A percentile compares a stretch with the other conserved stretches of the same genome.
These are phyloP conservation scores for Daboia siamensis DNA, from an alignment of 2,113 vertebrate species.

Conservation along the genomic window DNA sequence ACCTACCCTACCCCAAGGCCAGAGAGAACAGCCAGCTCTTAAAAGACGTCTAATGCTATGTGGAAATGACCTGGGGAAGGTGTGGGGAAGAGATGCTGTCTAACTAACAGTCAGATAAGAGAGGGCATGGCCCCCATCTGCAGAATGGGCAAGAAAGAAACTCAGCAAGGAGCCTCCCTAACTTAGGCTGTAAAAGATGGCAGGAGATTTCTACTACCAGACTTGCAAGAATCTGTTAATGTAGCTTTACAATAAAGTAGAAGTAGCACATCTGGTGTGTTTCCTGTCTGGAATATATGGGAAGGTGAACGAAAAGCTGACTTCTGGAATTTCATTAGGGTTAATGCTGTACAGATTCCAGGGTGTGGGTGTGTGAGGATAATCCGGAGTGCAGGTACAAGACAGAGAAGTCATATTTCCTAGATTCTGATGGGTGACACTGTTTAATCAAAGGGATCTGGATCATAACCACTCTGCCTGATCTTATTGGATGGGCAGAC, in stretches of 20 bases:
- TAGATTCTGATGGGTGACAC: neutral
- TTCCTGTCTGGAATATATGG: neutral
- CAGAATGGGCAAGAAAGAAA: neutral
- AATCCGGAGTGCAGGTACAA: neutral
- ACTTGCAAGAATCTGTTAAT: neutral
- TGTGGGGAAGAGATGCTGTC: neutral
- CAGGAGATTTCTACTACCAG: neutral
- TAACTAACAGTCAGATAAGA: neutral
- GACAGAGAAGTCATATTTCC: neutral
- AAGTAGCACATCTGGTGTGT: neutral
- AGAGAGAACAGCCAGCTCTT: neutral
- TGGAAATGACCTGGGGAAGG: neutral
- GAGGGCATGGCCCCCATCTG: neutral
- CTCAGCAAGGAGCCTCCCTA: neutral
- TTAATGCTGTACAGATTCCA: neutral
- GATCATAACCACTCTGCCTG: neutral
- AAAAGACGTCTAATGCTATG: neutral
- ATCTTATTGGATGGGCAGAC: neutral
- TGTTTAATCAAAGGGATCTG: neutral
- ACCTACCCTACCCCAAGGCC: neutral
- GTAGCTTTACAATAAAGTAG: neutral
- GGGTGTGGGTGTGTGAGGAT: neutral
- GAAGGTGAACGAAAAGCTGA: neutral
- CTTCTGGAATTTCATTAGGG: neutral
- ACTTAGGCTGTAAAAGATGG: neutral